phyloP scores from a whole-genome alignment of 2,113 vertebrate species.

The Syngnathus floridae region DNA sequence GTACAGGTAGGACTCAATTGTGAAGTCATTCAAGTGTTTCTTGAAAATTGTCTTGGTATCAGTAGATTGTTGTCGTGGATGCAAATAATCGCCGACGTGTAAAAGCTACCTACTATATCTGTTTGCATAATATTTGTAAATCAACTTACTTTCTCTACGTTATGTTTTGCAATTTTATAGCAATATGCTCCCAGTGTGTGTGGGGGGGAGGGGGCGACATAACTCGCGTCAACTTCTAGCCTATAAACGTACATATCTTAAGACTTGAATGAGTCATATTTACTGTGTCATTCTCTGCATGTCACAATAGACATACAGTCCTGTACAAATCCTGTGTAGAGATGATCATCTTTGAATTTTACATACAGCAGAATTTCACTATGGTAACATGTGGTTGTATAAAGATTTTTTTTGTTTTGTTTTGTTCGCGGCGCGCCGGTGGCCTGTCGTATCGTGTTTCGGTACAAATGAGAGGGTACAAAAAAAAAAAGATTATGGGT shows the following conservation, averaged over 20 bases:
- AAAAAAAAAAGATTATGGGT: conserved; percentile 39
- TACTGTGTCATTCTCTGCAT: conserved; percentile 71
- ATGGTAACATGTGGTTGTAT: conserved; percentile 52
- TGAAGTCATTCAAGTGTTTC: conserved; percentile 57
- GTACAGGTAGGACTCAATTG: conserved; percentile 35
- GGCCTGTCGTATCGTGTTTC: conserved; percentile 44
- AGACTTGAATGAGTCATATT: conserved; percentile 70
- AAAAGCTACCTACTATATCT: conserved; percentile 69
- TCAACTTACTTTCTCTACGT: conserved; percentile 64
- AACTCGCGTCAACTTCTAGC: conserved; percentile 48
- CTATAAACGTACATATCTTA: conserved; percentile 68
- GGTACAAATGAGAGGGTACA: conserved; percentile 40
- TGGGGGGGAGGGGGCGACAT: conserved; percentile 55
- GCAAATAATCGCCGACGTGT: conserved; percentile 63
- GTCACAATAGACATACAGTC: conserved; percentile 68
- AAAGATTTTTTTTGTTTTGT: conserved; percentile 41
- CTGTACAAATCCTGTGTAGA: conserved; percentile 60
- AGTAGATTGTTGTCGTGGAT: conserved; percentile 67
- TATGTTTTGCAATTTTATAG: conserved; percentile 65
- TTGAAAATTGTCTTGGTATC: conserved; percentile 60
- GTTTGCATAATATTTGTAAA: conserved; percentile 65
- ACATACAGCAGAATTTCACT: conserved; percentile 53
- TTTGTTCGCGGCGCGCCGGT: conserved; percentile 15
- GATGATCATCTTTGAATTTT: conserved; percentile 61
- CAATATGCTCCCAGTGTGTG: conserved; percentile 58